phyloP scores from a whole-genome alignment of 2,888 invertebrate genomes.

The Tinea pellionella region DNA sequence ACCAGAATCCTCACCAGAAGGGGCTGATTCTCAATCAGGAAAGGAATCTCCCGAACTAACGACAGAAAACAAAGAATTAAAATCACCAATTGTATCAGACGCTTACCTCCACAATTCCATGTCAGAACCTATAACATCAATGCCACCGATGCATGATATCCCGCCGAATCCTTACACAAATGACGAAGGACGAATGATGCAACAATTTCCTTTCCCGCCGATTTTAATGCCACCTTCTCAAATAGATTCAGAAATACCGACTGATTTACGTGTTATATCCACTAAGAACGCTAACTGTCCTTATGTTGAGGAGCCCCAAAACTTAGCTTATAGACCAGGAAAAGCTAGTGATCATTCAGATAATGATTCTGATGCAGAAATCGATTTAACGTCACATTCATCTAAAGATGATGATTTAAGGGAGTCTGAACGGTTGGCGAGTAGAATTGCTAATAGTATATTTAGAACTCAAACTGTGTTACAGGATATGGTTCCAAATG shows the following conservation, averaged over 20 bases:
- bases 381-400: constrained; percentile 61
- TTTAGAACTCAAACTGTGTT: constrained; percentile 50
- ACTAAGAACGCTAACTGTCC: constrained; percentile 36
- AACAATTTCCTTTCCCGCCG: constrained; percentile 43
- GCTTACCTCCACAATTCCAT: constrained; percentile 41
- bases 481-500: constrained; percentile 60
- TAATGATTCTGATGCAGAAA: constrained; percentile 61
- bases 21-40: constrained; percentile 48
- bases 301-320: constrained; percentile 48
- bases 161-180: constrained; percentile 30
- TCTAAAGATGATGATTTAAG: constrained; percentile 59
- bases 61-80: constrained; percentile 41
- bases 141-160: constrained; percentile 36
- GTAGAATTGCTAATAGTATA: constrained; percentile 55
- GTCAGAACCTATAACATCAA: constrained; percentile 29
- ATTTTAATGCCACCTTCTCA: constrained; percentile 38
- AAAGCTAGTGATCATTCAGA: constrained; percentile 42
- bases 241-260: constrained; percentile 46
- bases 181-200: constrained; percentile 46
- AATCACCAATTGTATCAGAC: constrained; percentile 43
- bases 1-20: constrained; percentile 55
- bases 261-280: constrained; percentile 52
- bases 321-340: constrained; percentile 45
- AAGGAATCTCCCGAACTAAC: constrained; percentile 52
- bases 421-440: constrained; percentile 53